Evolutionary conservation across 1,140 invertebrate species (phyloP).

Genomic region (Zaprionus vittiger): DNA sequence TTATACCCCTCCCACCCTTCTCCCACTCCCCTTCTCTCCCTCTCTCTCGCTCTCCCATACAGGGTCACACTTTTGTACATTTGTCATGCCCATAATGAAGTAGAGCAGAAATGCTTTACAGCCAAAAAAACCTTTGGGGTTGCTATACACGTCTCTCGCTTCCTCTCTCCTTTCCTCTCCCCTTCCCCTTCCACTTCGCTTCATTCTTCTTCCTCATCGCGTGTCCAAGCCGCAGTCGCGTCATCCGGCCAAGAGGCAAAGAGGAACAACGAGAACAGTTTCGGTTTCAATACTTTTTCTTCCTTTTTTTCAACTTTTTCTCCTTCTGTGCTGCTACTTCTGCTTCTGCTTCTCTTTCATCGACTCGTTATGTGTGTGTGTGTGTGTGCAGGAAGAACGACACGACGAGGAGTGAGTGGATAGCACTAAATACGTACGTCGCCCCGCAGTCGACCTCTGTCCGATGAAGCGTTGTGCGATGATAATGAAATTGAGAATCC

Average conservation of each 20-base stretch:
- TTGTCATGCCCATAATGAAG: conserved; percentile 76
- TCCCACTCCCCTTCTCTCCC: conserved; percentile 30
- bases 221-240: conserved; percentile 45
- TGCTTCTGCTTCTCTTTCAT: background rate
- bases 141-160: conserved; percentile 21
- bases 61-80: conserved; percentile 41
- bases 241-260: conserved; percentile 18
- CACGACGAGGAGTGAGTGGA: background rate
- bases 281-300: conserved; percentile 17
- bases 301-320: background rate
- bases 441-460: background rate
- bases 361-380: background rate
- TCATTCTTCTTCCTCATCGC: conserved; percentile 19
- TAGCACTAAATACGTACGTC: background rate
- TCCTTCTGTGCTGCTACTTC: background rate
- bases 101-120: conserved; percentile 64
- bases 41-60: conserved; percentile 18
- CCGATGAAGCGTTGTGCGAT: conserved; percentile 1
- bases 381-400: too few relatives aligned
- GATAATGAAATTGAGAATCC: conserved; percentile 7
- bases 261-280: conserved; percentile 27
- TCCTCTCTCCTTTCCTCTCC: background rate
- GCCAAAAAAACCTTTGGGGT: conserved; percentile 40
- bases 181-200: background rate
- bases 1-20: background rate